Evolutionary conservation across 2,113 vertebrate species (phyloP), one percentile per base, ranked within the genome.

Genomic region (Synchiropus splendidus): DNA sequence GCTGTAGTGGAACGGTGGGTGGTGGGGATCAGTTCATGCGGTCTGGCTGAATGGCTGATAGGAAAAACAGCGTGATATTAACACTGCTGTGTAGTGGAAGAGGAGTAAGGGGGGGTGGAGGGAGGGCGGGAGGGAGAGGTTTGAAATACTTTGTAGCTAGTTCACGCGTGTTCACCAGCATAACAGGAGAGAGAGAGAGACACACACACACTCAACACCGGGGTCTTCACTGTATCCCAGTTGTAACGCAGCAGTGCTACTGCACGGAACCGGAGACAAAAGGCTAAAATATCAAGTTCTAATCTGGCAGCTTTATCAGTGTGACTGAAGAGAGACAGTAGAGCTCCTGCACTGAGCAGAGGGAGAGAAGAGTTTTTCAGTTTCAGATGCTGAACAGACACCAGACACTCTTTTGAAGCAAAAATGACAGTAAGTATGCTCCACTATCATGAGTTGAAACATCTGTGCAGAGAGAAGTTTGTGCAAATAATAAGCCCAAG

Each of bases 381-480:
- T 35, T 36, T 53, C 57, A 53, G 47, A 75, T 64, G 66, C 52
- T 61, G 48, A 48, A 39, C 51, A 64, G 45, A 57, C 54, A 21
- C 8, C 6, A 60, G 21, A 27, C 4, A 27, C 32, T 42, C 45
- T 48, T 61, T 58, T 51, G 43, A 64, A 39, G 46, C 41, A 21
- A 71, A 58, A 44, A 81, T 81, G 80, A 61, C 77, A 54, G 82
- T 84, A 41, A 81, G 79, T 79, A 57, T 27, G 21, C 21, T 8
- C 21, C 8, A 8, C 4, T 5, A 8, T 5, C 21, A 4, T 5
- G 21, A 27, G 21, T n/a, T n/a, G n/a, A n/a, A 27, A 27, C 21
- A 27, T 27, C 6, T 32, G 18, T n/a, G n/a, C n/a, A n/a, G n/a
- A n/a, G n/a, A n/a, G n/a, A n/a, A n/a, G n/a, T n/a, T n/a, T n/a